Conservation (phyloP, 2,113 vertebrate species). For the Dicrurus megarhynchus region DNA sequence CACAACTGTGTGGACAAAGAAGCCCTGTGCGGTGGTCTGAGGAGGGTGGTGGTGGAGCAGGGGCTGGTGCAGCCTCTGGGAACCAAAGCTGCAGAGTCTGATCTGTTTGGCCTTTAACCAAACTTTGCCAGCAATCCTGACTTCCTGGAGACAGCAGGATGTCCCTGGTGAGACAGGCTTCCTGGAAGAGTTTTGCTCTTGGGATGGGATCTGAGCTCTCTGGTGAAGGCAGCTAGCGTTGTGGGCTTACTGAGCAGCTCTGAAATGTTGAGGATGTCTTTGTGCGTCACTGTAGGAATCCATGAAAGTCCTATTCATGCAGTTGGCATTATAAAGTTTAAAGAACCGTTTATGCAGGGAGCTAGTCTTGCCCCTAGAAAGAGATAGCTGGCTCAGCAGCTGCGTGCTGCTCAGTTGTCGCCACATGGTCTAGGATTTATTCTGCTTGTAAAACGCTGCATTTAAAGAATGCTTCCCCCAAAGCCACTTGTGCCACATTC, state of each 20-base stretch:
- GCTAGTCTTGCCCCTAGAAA: neutral
- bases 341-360: conserved; percentile 15
- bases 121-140: neutral
- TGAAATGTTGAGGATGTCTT: neutral
- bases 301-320: neutral
- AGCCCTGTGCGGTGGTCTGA: neutral
- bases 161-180: neutral
- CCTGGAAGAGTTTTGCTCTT: neutral
- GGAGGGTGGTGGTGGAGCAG: neutral
- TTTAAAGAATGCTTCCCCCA: neutral
- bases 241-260: neutral
- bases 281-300: conserved; percentile 15
- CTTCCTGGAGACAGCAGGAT: neutral
- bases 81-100: neutral
- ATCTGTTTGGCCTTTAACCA: neutral
- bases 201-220: neutral
- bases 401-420: neutral
- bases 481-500: neutral
- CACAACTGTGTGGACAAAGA: neutral
- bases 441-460: neutral
- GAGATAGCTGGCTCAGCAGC: conserved; percentile 32
- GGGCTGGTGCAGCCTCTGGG: neutral
- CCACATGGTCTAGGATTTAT: conserved; percentile 5
- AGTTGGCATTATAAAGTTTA: neutral
- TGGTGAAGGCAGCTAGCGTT: neutral